Evolutionary conservation across 2,797 vertebrate species (phyloP), one percentile per base, ranked within the genome.

Genomic region (Cossypha polioptera): DNA sequence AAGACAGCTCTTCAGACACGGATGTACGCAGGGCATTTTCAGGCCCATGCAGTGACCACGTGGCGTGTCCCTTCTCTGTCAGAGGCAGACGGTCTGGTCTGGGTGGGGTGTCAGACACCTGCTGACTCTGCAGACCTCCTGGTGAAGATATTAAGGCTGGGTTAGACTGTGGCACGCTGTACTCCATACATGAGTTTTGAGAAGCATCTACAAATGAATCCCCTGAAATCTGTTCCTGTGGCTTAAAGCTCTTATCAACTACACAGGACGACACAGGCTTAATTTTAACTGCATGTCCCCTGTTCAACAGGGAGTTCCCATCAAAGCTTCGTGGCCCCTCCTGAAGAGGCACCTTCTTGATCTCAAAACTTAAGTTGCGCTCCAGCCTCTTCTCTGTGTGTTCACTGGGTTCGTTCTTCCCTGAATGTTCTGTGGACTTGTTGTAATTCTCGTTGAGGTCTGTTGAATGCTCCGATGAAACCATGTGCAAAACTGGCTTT

Each of bases 241-340:
- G 86, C 86, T 97, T 98, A 72, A 86, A 96, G 61, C 87, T 95
- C 94, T 97, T 98, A 72, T 98, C 98, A 79, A 9, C 50, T 84
- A 91, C 57, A 97, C 97, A 95, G 93, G 97, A 94, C 19, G 96
- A 93, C 69, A 92, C 88, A 5, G 98, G 94, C 69, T 99, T 99
- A 20, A 98, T 96, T 97, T 99, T 99, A 97, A 99, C 98, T 76
- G 99, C 99, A 42, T 99, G 99, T 88, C 98, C 96, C 87, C 99
- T 98, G 25, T 99, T 99, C 91, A 99, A 98, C 36, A 97, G 90
- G 22, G 97, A 95, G 95, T 97, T 98, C 26, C 95, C 97, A 96
- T 99, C 99, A 90, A 99, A 99, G 98, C 99, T 99, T 83, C 98
- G 98, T 16, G 98, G 99, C 38, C 99, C 99, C 94, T 99, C 99